Evolutionary conservation across 2,113 vertebrate genomes (phyloP).

Genomic region (Varanus salvator): DNA sequence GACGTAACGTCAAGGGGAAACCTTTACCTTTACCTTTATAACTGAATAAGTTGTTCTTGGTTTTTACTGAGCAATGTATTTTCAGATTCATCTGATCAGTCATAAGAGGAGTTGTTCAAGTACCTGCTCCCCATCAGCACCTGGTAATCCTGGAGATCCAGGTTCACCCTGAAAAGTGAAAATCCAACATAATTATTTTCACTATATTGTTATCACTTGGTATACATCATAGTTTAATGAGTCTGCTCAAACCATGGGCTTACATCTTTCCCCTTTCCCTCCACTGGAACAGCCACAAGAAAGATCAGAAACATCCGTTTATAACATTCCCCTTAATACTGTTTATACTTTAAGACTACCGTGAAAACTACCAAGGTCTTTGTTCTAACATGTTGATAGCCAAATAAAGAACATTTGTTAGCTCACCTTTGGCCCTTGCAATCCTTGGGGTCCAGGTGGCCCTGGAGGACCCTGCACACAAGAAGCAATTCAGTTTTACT

Average conservation of each 20-base stretch:
- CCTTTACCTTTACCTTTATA: not conserved
- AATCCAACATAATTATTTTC: not conserved
- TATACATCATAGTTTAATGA: slow-evolving; percentile 2
- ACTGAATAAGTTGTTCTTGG: not conserved
- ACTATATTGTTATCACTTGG: not conserved
- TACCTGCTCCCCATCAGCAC: slow-evolving; percentile 94
- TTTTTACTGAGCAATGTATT: not conserved
- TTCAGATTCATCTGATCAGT: slow-evolving; percentile 14
- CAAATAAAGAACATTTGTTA: slow-evolving; percentile 39
- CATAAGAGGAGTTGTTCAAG: slow-evolving; percentile 65
- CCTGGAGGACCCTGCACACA: slow-evolving; percentile 90
- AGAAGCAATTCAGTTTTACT: slow-evolving; percentile 51
- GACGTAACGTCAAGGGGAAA: too few relatives aligned
- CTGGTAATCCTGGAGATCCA: slow-evolving; percentile 88
- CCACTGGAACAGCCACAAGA: not conserved
- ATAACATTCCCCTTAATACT: not conserved
- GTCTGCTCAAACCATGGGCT: not conserved
- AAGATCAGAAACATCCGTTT: not conserved
- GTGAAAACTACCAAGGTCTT: not conserved
- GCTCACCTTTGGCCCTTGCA: slow-evolving; percentile 90
- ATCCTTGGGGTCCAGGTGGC: slow-evolving; percentile 86
- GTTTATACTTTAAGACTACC: not conserved
- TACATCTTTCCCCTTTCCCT: too few relatives aligned
- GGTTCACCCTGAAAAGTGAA: slow-evolving; percentile 86
- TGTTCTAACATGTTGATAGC: not conserved